These are phyloP conservation scores for Diloba caeruleocephala DNA, from an alignment of 2,888 invertebrate genomes.

Conservation along the genomic window DNA sequence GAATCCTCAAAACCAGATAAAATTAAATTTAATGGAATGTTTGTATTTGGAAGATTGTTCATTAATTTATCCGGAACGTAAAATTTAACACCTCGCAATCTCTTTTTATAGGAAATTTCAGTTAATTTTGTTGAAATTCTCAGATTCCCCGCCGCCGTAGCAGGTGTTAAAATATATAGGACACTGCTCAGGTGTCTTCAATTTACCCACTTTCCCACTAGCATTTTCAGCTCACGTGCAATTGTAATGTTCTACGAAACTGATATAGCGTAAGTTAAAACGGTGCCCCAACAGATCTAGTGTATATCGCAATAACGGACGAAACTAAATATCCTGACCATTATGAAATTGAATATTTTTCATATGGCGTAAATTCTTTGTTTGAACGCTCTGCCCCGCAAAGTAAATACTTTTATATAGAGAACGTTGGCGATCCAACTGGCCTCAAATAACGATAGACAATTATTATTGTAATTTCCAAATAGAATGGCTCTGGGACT, in stretches of 20 bases:
- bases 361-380: slow-evolving; percentile 26
- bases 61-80: slow-evolving; percentile 69
- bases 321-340: slow-evolving; percentile 21
- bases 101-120: slow-evolving; percentile 67
- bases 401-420: slow-evolving; percentile 13
- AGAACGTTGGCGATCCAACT: slow-evolving; percentile 8
- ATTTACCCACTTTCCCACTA: slow-evolving; percentile 66
- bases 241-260: slow-evolving; percentile 69
- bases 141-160: slow-evolving; percentile 58
- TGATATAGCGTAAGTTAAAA: slow-evolving; percentile 67
- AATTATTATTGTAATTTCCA: slow-evolving; percentile 27
- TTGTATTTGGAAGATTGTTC: slow-evolving; percentile 62
- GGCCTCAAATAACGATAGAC: slow-evolving; percentile 7
- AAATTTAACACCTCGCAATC: slow-evolving; percentile 65
- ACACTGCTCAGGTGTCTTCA: slow-evolving; percentile 68
- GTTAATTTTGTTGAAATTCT: slow-evolving; percentile 71
- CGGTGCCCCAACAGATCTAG: slow-evolving; percentile 56
- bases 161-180: slow-evolving; percentile 75
- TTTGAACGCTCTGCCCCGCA: slow-evolving; percentile 4
- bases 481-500: slow-evolving; percentile 12
- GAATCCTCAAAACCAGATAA: slow-evolving; percentile 56
- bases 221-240: slow-evolving; percentile 72
- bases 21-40: slow-evolving; percentile 63
- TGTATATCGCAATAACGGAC: slow-evolving; percentile 45
- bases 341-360: slow-evolving; percentile 16